Percentiles rank a stretch among this genome's conserved stretches.
Evolutionary conservation across 2,797 vertebrate genomes (phyloP).

Genomic region (Florisuga fusca): DNA sequence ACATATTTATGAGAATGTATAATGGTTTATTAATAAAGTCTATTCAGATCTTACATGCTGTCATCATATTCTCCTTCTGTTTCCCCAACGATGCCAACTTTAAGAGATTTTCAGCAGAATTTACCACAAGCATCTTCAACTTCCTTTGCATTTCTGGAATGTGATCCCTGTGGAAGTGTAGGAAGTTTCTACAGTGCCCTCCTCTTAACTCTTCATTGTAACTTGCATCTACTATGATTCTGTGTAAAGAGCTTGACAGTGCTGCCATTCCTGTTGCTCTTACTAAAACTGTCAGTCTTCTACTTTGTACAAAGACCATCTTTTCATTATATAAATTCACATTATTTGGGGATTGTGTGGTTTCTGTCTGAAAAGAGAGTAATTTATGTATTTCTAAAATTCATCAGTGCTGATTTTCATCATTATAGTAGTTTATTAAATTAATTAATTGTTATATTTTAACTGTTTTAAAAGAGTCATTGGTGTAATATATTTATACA

Average conservation of each 20-base stretch:
- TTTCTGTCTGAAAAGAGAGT: neutral
- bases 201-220: neutral
- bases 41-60: slow-evolving; percentile 22
- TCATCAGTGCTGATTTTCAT: neutral
- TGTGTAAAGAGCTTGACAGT: neutral
- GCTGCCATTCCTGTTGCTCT: neutral
- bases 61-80: neutral
- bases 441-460: neutral
- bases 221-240: neutral
- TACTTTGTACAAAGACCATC: neutral
- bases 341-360: neutral
- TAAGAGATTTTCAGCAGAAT: neutral
- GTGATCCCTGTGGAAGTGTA: neutral
- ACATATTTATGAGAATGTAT: slow-evolving; percentile 20
- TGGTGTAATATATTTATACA: neutral
- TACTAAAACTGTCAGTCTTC: neutral
- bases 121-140: neutral
- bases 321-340: neutral
- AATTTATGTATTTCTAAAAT: neutral
- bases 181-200: neutral
- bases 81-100: neutral
- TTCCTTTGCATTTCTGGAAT: neutral
- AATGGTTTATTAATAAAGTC: slow-evolving; percentile 57
- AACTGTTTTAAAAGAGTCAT: neutral
- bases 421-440: neutral